Percentiles rank a stretch among this genome's conserved stretches.
Evolutionary conservation across 2,797 vertebrate genomes (phyloP).

Genomic region (Borostomias antarcticus): DNA sequence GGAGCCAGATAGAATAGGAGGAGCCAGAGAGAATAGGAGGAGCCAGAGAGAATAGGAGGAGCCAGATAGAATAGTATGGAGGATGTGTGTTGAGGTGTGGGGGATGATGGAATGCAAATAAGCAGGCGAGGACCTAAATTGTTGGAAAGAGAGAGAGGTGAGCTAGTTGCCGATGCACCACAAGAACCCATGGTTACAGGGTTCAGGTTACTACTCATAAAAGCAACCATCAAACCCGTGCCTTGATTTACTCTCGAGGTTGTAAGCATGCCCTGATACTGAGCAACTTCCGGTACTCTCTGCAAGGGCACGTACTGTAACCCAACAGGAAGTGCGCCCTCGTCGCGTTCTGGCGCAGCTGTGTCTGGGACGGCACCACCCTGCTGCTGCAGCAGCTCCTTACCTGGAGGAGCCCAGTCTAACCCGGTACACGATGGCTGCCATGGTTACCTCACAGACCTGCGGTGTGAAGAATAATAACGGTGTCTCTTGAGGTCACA

Average conservation of each 20-base stretch:
- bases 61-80: no score
- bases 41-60: no score
- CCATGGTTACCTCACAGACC: not conserved
- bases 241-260: not conserved
- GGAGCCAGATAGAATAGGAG: no score
- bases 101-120: no score
- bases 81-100: no score
- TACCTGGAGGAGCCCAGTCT: slow-evolving; percentile 5
- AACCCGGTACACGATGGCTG: not conserved
- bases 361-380: slow-evolving; percentile 26
- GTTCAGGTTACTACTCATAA: no score
- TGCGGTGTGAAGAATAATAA: not conserved
- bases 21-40: no score
- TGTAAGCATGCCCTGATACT: slow-evolving; percentile 5
- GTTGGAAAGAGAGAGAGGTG: not conserved
- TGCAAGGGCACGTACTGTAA: slow-evolving; percentile 32
- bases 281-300: slow-evolving; percentile 68
- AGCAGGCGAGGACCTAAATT: not conserved
- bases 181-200: no score
- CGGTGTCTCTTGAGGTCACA: not conserved
- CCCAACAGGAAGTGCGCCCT: slow-evolving; percentile 41
- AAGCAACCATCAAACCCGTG: no score
- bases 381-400: no score
- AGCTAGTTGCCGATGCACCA: no score
- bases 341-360: not conserved